phyloP scores from a whole-genome alignment of 1,140 invertebrate species.

The Paralvinella palmiformis region DNA sequence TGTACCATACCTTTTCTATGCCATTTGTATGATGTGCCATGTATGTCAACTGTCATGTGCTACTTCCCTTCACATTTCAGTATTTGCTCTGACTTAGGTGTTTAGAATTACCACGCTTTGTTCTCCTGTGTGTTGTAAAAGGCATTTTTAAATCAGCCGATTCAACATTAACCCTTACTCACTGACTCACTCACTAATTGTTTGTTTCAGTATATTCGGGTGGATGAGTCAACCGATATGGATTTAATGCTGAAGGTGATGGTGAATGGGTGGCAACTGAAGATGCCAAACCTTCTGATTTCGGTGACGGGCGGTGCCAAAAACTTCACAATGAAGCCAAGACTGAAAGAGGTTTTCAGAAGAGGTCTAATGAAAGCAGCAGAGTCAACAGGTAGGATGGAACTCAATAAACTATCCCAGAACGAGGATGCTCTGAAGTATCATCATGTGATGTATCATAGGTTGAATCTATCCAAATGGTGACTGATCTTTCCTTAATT shows the following conservation, averaged over 20 bases:
- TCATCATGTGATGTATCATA: not conserved
- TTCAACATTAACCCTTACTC: not conserved
- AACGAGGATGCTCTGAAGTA: not conserved
- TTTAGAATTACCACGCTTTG: constrained; percentile 1
- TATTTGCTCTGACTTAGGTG: not conserved
- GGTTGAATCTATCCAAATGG: not conserved
- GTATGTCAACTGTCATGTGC: not conserved
- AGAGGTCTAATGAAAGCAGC: constrained; percentile 49
- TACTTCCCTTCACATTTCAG: not conserved
- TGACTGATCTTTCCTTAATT: not conserved
- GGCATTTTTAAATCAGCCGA: not conserved
- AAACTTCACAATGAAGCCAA: constrained; percentile 47
- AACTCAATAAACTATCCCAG: not conserved
- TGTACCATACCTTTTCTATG: no score
- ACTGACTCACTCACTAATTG: not conserved
- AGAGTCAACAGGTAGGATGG: constrained; percentile 38
- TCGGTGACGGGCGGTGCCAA: constrained; percentile 53
- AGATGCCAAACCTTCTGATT: constrained; percentile 50
- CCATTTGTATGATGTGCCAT: not conserved
- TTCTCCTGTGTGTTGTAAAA: not conserved
- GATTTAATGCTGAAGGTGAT: constrained; percentile 40
- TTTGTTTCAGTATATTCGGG: constrained; percentile 42
- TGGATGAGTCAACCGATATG: constrained; percentile 41
- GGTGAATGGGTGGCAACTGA: constrained; percentile 44
- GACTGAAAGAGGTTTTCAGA: constrained; percentile 48